These are phyloP conservation scores for Premnoplex brunnescens DNA, from an alignment of 2,797 vertebrate species.

Conservation along the genomic window DNA sequence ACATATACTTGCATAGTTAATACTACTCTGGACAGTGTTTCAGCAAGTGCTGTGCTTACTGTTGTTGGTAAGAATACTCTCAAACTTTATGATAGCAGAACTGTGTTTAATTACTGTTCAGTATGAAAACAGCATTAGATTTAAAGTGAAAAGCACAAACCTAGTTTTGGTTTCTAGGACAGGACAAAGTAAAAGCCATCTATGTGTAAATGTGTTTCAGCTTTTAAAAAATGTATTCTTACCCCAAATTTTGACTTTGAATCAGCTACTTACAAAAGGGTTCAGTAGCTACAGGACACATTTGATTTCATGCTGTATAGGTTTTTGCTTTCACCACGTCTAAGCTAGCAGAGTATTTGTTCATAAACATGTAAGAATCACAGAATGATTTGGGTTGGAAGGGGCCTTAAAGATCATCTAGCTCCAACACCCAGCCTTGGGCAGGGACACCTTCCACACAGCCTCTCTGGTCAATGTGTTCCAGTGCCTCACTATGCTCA, in stretches of 20 bases:
- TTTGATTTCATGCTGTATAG: not conserved
- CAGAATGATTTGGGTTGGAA: not conserved
- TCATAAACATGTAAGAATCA: not conserved
- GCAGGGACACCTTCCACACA: not conserved
- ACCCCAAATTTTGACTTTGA: not conserved
- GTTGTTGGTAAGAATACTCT: slow-evolving; percentile 88
- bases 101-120: not conserved
- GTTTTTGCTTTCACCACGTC: not conserved
- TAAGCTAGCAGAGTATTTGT: not conserved
- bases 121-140: not conserved
- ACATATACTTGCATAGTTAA: slow-evolving; percentile 92
- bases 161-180: not conserved
- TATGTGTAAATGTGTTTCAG: not conserved
- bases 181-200: not conserved
- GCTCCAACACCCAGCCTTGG: not conserved
- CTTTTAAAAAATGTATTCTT: not conserved
- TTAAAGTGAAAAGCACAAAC: not conserved
- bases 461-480: not conserved
- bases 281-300: not conserved
- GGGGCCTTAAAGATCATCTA: not conserved
- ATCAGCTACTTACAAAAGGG: not conserved
- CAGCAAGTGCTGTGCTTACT: slow-evolving; percentile 89
- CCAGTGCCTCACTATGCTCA: not conserved
- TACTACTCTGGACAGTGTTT: slow-evolving; percentile 92
- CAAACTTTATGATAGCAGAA: not conserved